phyloP scores from a whole-genome alignment of 2,888 invertebrate species.

The Anorthoa munda region DNA sequence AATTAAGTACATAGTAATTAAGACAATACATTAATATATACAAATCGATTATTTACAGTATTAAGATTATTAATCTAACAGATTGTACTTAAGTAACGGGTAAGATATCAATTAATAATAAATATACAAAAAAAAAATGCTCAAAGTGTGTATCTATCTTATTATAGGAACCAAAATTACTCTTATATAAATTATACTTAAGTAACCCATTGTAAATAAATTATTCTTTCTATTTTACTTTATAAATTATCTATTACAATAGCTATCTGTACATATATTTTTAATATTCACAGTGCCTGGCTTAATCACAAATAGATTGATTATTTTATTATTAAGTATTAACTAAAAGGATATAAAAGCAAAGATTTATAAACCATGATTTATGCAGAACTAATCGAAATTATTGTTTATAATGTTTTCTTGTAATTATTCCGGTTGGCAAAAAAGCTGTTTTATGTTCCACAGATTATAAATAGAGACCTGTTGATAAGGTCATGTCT shows the following conservation, averaged over 20 bases:
- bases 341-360: constrained; percentile 57
- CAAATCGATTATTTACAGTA: constrained; percentile 65
- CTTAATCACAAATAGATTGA: constrained; percentile 62
- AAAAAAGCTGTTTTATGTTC: constrained; percentile 6
- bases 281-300: constrained; percentile 75
- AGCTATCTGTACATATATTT: constrained; percentile 82
- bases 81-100: constrained; percentile 73
- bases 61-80: constrained; percentile 62
- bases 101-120: constrained; percentile 77
- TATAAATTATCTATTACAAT: constrained; percentile 83
- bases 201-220: constrained; percentile 84
- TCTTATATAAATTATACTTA: constrained; percentile 72
- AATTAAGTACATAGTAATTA: constrained; percentile 69
- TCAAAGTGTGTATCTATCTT: constrained; percentile 82
- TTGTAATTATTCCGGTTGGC: background rate
- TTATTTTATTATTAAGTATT: constrained; percentile 36
- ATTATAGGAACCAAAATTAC: constrained; percentile 90
- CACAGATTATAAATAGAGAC: constrained; percentile 17
- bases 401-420: constrained; percentile 7
- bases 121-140: constrained; percentile 85
- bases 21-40: constrained; percentile 63
- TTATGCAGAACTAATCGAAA: constrained; percentile 35
- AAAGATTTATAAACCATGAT: constrained; percentile 29
- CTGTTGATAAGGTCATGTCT: constrained; percentile 18
- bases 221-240: constrained; percentile 79